phyloP scores from a whole-genome alignment of 2,113 vertebrate species.

The Eulacestoma nigropectus region DNA sequence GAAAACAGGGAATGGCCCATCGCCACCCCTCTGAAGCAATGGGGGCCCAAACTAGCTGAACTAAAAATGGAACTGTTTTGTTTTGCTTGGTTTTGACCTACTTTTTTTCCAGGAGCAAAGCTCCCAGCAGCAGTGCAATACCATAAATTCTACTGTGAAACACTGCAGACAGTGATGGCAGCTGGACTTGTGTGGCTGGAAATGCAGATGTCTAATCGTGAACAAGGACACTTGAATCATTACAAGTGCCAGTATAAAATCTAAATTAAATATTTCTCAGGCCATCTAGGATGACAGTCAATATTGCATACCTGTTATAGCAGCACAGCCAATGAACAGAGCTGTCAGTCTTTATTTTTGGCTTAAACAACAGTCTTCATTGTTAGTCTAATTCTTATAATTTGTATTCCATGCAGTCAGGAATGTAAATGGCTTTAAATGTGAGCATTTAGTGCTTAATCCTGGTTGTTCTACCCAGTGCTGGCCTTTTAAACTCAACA shows the following conservation, averaged over 20 bases:
- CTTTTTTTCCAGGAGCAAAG: background rate
- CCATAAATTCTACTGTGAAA: background rate
- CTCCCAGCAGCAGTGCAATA: background rate
- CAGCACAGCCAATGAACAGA: background rate
- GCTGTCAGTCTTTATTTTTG: background rate
- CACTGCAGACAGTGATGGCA: background rate
- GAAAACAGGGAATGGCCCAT: accelerated
- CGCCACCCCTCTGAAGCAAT: accelerated
- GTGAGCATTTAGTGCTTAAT: background rate
- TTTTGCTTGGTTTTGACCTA: background rate
- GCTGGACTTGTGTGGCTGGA: background rate
- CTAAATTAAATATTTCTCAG: background rate
- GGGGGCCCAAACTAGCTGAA: background rate
- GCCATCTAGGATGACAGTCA: background rate
- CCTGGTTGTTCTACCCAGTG: background rate
- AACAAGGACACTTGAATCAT: background rate
- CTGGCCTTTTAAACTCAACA: background rate
- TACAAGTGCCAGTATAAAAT: background rate
- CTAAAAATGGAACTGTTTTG: background rate
- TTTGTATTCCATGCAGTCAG: background rate
- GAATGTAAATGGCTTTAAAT: background rate
- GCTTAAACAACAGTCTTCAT: background rate
- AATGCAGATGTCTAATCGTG: background rate
- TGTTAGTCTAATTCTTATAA: background rate
- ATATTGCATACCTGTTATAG: background rate